Conservation (phyloP, 2,113 vertebrate genomes). For the Colius striatus region DNA sequence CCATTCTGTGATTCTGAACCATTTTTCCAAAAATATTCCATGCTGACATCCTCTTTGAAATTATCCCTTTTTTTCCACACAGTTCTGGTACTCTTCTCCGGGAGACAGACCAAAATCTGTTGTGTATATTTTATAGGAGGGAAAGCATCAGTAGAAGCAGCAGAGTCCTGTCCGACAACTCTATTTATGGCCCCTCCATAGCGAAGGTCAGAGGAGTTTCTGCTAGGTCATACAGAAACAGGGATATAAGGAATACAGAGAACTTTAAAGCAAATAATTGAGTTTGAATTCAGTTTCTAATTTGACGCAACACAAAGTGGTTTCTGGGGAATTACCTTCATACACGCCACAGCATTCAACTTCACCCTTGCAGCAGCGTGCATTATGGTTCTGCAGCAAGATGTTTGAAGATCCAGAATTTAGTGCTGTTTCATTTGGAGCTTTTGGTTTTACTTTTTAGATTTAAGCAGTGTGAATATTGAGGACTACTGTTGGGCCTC, state of each 20-base stretch:
- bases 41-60: neutral
- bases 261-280: neutral
- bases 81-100: neutral
- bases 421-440: neutral
- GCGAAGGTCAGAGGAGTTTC: neutral
- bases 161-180: too few relatives aligned
- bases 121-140: neutral
- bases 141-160: neutral
- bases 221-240: neutral
- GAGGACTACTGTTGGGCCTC: neutral
- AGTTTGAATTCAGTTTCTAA: neutral
- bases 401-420: neutral
- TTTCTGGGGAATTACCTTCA: neutral
- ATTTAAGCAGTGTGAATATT: neutral
- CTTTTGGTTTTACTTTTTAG: neutral
- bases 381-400: neutral
- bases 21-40: neutral
- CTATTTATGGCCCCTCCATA: too few relatives aligned
- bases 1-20: neutral
- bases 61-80: neutral
- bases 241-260: neutral
- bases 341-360: neutral
- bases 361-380: neutral
- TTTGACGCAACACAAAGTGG: neutral
- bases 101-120: neutral